A percentile compares a stretch with the other conserved stretches of the same genome.
phyloP scores from a whole-genome alignment of 2,888 invertebrate species.

The Empis livida region DNA sequence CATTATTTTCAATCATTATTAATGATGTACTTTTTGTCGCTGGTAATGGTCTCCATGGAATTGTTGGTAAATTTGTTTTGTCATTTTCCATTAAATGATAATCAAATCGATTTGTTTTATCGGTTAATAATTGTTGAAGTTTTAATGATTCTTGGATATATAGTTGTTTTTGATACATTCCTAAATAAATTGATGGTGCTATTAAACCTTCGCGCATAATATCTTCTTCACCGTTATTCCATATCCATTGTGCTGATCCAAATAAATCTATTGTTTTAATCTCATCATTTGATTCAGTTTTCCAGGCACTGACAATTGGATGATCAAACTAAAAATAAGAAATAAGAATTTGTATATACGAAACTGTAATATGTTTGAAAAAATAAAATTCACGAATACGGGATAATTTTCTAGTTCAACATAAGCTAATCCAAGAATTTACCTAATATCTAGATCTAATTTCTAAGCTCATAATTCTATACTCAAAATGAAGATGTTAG shows the following conservation, averaged over 20 bases:
- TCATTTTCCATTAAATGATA: slow-evolving; percentile 27
- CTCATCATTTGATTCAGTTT: slow-evolving; percentile 49
- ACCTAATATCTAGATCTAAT: no score
- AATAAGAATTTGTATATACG: neutral
- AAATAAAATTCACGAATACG: no score
- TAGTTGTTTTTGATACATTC: slow-evolving; percentile 69
- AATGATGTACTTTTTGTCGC: slow-evolving; percentile 29
- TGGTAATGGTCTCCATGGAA: slow-evolving; percentile 65
- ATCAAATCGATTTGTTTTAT: slow-evolving; percentile 23
- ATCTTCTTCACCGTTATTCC: slow-evolving; percentile 31
- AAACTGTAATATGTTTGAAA: neutral
- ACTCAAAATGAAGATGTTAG: no score
- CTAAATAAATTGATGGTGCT: slow-evolving; percentile 65
- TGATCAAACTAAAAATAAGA: slow-evolving; percentile 51
- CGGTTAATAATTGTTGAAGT: slow-evolving; percentile 29
- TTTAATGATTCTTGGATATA: slow-evolving; percentile 43
- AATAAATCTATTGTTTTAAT: slow-evolving; percentile 63
- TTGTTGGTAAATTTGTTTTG: slow-evolving; percentile 30
- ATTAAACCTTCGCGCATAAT: slow-evolving; percentile 29
- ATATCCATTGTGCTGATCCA: slow-evolving; percentile 42
- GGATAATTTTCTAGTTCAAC: no score
- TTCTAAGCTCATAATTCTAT: no score
- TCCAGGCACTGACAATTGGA: slow-evolving; percentile 80
- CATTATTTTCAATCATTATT: neutral
- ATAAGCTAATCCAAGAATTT: no score